Base-by-base conservation (phyloP, 1,140 invertebrate species). In the Drosophila trapezifrons region DNA sequence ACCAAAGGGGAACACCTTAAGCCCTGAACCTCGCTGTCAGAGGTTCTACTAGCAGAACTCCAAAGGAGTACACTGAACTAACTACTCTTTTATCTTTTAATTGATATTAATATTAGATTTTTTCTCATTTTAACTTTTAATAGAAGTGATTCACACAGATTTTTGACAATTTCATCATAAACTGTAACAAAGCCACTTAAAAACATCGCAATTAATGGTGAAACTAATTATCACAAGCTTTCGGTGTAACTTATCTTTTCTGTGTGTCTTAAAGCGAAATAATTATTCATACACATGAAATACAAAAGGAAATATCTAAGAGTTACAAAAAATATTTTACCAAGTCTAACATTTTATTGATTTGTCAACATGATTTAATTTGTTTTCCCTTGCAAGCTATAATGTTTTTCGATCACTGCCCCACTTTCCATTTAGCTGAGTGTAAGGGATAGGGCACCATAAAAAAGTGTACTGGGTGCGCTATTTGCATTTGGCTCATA, bases 401-500 rank as follows among this genome's bases (percentile, higher is more conserved):
- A 0, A 4, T 9, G 0, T 32, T 4, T 32, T 35, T 35, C 17
- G 29, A 20, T 20, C 0, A 10, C 4, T 22, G 51, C 18, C 32
- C 32, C 32, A 54, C 35, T 27, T 66, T 66, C 3, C 10, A n/a
- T 54, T 69, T 66, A 29, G 32, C 17, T 54, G 17, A 52, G 65
- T 69, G 65, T 66, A 69, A 69, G 62, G 65, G 37, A 65, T n/a
- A 10, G 65, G 66, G 80, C 45, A 81, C 70, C 74, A 76, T 86
- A 82, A 86, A 86, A 82, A 67, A 76, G 49, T 56, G 62, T 86
- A 60, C 52, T 70, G 52, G 65, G 58, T 67, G 66, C 55, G 83
- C 83, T 82, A 83, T 87, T 87, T 87, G 83, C 84, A 87, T 87
- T 87, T 89, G 83, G 71, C 83, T 87, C 83, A 87, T 87, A 87